These are phyloP conservation scores for Corvus cornix DNA, from an alignment of 2,113 vertebrate genomes.

Conservation along the genomic window DNA sequence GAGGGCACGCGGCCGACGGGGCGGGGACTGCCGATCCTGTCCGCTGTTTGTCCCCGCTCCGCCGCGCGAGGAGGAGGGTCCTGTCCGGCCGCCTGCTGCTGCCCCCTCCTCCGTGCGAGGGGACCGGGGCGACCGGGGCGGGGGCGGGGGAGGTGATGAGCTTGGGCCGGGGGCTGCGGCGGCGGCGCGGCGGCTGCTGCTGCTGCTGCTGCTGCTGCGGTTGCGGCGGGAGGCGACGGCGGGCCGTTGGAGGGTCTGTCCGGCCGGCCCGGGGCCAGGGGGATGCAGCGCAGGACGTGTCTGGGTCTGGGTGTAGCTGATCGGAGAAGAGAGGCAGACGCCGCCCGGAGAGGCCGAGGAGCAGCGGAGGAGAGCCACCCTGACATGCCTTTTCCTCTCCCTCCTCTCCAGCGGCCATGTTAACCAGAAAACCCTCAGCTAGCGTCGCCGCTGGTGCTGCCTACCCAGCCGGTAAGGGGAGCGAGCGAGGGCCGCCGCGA, in stretches of 20 bases:
- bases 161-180: background rate
- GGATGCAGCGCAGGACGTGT: constrained; percentile 64
- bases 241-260: constrained; percentile 49
- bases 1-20: too few species aligned
- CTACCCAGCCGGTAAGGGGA: constrained; percentile 86
- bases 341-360: constrained; percentile 72
- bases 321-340: constrained; percentile 75
- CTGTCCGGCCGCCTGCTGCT: too few species aligned
- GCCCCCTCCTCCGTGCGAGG: too few species aligned
- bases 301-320: constrained; percentile 72
- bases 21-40: too few species aligned
- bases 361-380: constrained; percentile 58
- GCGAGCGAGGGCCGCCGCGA: background rate
- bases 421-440: constrained; percentile 91
- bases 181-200: constrained; percentile 57
- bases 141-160: too few species aligned
- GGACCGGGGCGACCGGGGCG: too few species aligned
- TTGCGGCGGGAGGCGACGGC: constrained; percentile 62
- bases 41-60: too few species aligned
- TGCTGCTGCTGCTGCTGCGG: constrained; percentile 56
- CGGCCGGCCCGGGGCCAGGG: constrained; percentile 66
- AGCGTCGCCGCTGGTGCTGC: constrained; percentile 61
- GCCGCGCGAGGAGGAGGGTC: too few species aligned
- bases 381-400: constrained; percentile 71
- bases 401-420: constrained; percentile 90